Evolutionary conservation across 2,888 invertebrate genomes (phyloP), one percentile per base, ranked within the genome.

Genomic region (Acholoe squamosa): DNA sequence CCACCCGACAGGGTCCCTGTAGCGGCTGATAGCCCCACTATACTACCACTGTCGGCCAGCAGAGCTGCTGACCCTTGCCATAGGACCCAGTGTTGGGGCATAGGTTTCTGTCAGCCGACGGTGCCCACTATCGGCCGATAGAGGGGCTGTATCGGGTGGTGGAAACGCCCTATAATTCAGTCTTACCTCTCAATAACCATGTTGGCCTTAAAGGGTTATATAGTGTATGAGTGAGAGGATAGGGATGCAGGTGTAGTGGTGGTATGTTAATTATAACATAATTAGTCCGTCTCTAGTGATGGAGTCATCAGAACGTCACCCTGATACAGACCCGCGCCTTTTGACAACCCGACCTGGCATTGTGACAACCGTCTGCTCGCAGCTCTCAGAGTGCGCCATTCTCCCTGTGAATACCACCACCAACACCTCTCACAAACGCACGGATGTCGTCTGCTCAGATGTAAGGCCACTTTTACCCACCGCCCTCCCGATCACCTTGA

Each of bases 371-470:
- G 34, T 33, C 80, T 80, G 33, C 80, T 43, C 71, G 71, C 71
- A 25, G 28, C 71, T 71, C 31, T 71, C 71, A n/a, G 19, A 1
- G 33, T 43, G 22, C 34, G 34, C 80, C 80, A 80, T 80, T 80
- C 33, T 43, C 16, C 71, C 19, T 16, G 80, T 80, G 80, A 80
- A 80, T 80, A 80, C 33, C 34, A 16, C 80, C 19, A 19, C 19
- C 80, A 43, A 80, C 80, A 80, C 80, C 80, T 80, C 76, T 5
- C 76, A 76, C 76, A 61, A 22, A 61, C 61, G 61, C 61, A 76
- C 76, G 16, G 7, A 25, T 28, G 31, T 25, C 28, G 31, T 25
- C 76, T 76, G 28, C 76, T 7, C 31, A 61, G 61, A 61, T 61
- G 61, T n/a, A n/a, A 19, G 61, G 61, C 43, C n/a, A 61, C 61